Base-by-base conservation (phyloP, 1,140 invertebrate species). In the Drosophila saltans region DNA sequence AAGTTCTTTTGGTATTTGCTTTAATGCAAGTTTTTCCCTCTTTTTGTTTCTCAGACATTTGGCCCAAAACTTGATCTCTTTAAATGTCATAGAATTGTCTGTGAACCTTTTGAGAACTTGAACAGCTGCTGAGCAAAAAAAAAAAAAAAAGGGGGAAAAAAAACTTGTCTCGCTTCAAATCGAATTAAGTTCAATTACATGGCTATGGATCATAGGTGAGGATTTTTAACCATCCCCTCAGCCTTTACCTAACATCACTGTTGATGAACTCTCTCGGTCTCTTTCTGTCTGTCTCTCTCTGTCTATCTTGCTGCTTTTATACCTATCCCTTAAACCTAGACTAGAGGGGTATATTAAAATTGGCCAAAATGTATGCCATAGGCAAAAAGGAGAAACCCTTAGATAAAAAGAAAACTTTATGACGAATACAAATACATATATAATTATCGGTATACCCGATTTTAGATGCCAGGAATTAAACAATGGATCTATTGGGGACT, bases 171-270 rank as follows among this genome's bases (percentile, higher is more conserved):
- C 85, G 80, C 64, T 81, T 75, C 80, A 84, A 88, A 84, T 89
- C 84, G 84, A 88, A 89, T 89, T 88, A 88, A 89, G 84, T 88
- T 88, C 84, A 89, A 88, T 88, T 88, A 88, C 80, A 89, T 69
- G 78, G 73, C 72, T 71, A 68, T 66, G 67, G 72, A 63, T 75
- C 66, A 63, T 58, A 55, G 69, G 36, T 52, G 65, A 43, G 59
- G 66, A 48, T 81, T 61, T 62, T 40, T 69, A 63, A 74, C 66
- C 28, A 43, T 74, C 39, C 43, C 41, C 21, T 26, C 21, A 52
- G 45, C 9, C 9, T 10, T 26, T 2, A 10, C 45, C 45, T 52
- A 52, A 52, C 45, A 21, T 26, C 21, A 52, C 45, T 69, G 71
- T 52, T 69, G 72, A 68, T 45, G 70, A 60, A 40, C 69, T 67